phyloP scores from a whole-genome alignment of 2,888 invertebrate species.

The Bibio marci region DNA sequence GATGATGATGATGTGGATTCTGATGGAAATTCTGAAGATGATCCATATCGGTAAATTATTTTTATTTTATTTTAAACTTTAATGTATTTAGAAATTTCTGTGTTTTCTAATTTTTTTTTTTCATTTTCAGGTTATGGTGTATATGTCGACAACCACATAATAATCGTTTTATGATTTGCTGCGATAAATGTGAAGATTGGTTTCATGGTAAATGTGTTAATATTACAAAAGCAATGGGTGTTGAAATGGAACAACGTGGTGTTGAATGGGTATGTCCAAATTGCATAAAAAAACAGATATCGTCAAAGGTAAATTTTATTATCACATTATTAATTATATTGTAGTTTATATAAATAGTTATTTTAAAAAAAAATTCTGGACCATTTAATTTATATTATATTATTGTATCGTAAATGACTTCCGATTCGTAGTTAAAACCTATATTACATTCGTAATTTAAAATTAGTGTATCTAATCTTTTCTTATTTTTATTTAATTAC shows the following conservation, averaged over 20 bases:
- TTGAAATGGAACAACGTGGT: constrained; percentile 79
- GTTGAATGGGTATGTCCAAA: constrained; percentile 81
- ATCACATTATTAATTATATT: too few relatives aligned
- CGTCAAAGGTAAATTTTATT: too few relatives aligned
- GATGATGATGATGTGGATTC: constrained; percentile 33
- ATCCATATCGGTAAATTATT: constrained; percentile 61
- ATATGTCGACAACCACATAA: constrained; percentile 90
- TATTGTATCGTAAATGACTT: too few relatives aligned
- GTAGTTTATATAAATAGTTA: too few relatives aligned
- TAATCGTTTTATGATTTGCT: constrained; percentile 94
- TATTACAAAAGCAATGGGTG: constrained; percentile 77
- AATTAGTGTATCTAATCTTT: too few relatives aligned
- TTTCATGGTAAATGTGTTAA: constrained; percentile 96
- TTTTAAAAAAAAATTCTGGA: too few relatives aligned
- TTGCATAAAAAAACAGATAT: constrained; percentile 42
- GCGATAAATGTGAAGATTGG: constrained; percentile 93
- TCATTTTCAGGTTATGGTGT: constrained; percentile 63
- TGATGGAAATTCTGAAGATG: constrained; percentile 71
- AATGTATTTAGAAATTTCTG: neutral
- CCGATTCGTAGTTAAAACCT: too few relatives aligned
- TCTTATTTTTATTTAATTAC: too few relatives aligned
- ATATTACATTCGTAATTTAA: too few relatives aligned
- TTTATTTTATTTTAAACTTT: too few relatives aligned
- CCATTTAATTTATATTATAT: too few relatives aligned
- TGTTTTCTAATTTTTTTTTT: constrained; percentile 4